Evolutionary conservation across 92 coral and sea anemone species (phyloP), one percentile per base, ranked within the genome.

Genomic region (Palythoa caribaeorum): DNA sequence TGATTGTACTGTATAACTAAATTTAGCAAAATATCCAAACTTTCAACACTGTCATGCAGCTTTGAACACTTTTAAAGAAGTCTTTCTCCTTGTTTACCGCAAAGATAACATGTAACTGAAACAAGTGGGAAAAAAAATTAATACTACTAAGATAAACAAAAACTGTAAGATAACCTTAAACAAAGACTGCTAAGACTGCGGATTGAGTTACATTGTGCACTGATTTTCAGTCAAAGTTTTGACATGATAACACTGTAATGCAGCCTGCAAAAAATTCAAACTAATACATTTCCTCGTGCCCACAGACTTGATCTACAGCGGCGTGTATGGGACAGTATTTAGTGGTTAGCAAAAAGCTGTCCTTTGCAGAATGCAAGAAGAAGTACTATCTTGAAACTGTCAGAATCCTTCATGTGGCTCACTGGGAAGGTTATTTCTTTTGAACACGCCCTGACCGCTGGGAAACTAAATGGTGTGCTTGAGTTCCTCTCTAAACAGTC

Each of bases 371-470:
- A 88, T 57, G 91, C 84, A 71, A 88, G 37, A 40, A 88, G 44
- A 60, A 88, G 77, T 37, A 88, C 69, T 39, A 73, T 73, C 52
- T 88, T 73, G 57, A 81, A 81, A n/a, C 36, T 57, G 48, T 88
- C 83, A 0, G 39, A 44, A 39, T 51, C 59, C 37, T 38, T 72
- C 91, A 89, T 89, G 66, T 88, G 91, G 47, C 71, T 72, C 76
- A 88, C 91, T 71, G 91, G 91, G 20, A 89, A 53, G 35, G 91
- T 89, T 73, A 89, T 53, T n/a, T 44, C 87, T 60, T 19, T 89
- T 15, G 68, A 85, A 60, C 91, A 89, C 7, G 91, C 91, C 28
- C 87, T 80, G 19, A 89, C 80, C 59, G 52, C 60, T 12, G 90
- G 86, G 65, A 87, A 87, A 52, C 90, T n/a, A 87, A 37, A 87